Conservation (phyloP, 2,888 invertebrate genomes). For the Stenurella melanura region DNA sequence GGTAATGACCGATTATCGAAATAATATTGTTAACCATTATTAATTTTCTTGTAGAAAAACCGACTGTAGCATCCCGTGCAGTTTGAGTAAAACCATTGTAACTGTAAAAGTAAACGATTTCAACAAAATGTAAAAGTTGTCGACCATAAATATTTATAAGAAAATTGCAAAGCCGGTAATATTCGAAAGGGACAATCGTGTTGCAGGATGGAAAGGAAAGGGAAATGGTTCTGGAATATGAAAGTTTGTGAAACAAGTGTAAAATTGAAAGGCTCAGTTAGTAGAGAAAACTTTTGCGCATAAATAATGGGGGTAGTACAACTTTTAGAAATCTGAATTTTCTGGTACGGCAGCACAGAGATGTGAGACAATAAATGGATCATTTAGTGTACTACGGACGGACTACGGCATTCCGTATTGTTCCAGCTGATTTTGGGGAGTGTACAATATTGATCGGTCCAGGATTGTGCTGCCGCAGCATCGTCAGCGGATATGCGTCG, state of each 20-base stretch:
- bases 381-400: conserved; percentile 33
- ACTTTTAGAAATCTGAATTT: conserved; percentile 38
- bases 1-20: too few species aligned
- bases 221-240: conserved; percentile 48
- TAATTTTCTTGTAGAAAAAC: not conserved
- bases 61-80: not conserved
- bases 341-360: conserved; percentile 36
- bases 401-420: conserved; percentile 55
- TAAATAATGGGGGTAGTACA: conserved; percentile 52
- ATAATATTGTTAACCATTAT: too few species aligned
- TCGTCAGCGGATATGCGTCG: conserved; percentile 65
- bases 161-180: conserved; percentile 49
- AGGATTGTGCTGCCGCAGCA: conserved; percentile 66
- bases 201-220: conserved; percentile 29
- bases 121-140: conserved; percentile 46
- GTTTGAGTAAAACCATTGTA: conserved; percentile 23
- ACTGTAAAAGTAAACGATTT: conserved; percentile 44
- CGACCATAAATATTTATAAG: conserved; percentile 52
- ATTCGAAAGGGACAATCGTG: conserved; percentile 42
- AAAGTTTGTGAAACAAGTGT: conserved; percentile 57
- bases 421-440: conserved; percentile 64
- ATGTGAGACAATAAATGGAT: conserved; percentile 38
- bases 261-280: conserved; percentile 58
- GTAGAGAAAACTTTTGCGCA: conserved; percentile 52
- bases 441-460: conserved; percentile 68